Evolutionary conservation across 2,113 vertebrate genomes (phyloP).

Genomic region (Egretta garzetta): DNA sequence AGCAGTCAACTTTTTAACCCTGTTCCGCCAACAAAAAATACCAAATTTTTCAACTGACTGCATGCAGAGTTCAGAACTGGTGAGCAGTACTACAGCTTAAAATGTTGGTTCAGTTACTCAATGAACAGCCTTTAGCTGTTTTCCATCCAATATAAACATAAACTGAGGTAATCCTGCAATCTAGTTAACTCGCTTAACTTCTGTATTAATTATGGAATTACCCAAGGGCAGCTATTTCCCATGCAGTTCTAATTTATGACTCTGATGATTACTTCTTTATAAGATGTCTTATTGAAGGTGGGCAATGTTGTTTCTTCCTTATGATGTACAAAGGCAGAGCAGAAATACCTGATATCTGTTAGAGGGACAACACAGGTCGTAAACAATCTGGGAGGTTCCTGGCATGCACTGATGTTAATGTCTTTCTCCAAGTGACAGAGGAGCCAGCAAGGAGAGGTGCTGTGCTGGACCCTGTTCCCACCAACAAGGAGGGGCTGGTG

Average conservation of each 20-base stretch:
- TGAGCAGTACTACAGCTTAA: background rate
- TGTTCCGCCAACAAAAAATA: background rate
- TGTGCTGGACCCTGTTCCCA: too few relatives aligned
- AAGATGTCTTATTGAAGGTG: slow-evolving; percentile 43
- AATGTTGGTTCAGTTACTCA: background rate
- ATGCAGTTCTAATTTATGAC: slow-evolving; percentile 42
- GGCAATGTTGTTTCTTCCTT: slow-evolving; percentile 20
- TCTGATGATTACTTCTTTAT: slow-evolving; percentile 38
- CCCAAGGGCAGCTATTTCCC: slow-evolving; percentile 58
- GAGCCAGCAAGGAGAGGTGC: too few relatives aligned
- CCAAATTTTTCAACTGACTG: background rate
- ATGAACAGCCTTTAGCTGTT: slow-evolving; percentile 50
- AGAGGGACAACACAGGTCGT: too few relatives aligned
- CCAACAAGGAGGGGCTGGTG: too few relatives aligned
- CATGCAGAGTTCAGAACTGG: background rate
- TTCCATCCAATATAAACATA: slow-evolving; percentile 59
- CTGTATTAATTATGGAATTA: slow-evolving; percentile 68
- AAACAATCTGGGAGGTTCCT: too few relatives aligned
- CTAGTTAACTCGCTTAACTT: slow-evolving; percentile 59
- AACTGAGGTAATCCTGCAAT: slow-evolving; percentile 56
- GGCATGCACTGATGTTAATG: too few relatives aligned
- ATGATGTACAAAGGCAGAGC: slow-evolving; percentile 30
- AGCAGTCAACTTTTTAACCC: background rate
- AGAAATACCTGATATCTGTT: background rate
- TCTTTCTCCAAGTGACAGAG: too few relatives aligned